Conservation (phyloP, 1,140 invertebrate genomes). For the Bombus balteatus region DNA sequence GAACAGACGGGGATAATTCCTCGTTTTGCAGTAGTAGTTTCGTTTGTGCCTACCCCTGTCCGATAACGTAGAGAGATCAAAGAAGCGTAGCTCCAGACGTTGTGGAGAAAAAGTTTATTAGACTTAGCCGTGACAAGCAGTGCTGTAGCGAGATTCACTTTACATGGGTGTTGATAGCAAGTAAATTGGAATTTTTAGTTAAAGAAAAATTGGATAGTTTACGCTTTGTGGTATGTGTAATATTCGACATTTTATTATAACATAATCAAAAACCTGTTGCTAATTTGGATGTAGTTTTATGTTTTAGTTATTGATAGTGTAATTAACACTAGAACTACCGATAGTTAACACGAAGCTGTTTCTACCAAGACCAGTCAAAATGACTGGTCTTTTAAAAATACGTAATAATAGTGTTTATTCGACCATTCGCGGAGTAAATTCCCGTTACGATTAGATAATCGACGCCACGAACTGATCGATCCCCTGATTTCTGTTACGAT, state of each 20-base stretch:
- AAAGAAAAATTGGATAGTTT: neutral
- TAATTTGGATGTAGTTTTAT: too few species aligned
- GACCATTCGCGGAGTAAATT: too few species aligned
- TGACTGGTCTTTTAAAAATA: too few species aligned
- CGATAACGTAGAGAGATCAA: conserved; percentile 43
- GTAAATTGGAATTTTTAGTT: neutral
- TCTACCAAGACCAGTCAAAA: too few species aligned
- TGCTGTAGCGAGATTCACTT: conserved; percentile 49
- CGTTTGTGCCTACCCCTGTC: conserved; percentile 9
- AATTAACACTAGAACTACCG: neutral
- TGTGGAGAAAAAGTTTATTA: conserved; percentile 23
- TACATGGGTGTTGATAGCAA: neutral
- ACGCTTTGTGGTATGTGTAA: neutral
- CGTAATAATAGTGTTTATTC: too few species aligned
- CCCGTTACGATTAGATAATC: too few species aligned
- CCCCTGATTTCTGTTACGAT: too few species aligned
- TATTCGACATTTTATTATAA: neutral
- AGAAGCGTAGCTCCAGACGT: conserved; percentile 37
- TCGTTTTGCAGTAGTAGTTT: conserved; percentile 27
- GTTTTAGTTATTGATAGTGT: too few species aligned
- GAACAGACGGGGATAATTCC: neutral
- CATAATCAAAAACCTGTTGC: too few species aligned
- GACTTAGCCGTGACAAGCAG: conserved; percentile 34
- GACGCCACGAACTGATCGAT: too few species aligned
- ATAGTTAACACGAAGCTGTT: too few species aligned